Base-by-base conservation (phyloP, 2,113 vertebrate genomes). In the Hippocampus mohnikei region DNA sequence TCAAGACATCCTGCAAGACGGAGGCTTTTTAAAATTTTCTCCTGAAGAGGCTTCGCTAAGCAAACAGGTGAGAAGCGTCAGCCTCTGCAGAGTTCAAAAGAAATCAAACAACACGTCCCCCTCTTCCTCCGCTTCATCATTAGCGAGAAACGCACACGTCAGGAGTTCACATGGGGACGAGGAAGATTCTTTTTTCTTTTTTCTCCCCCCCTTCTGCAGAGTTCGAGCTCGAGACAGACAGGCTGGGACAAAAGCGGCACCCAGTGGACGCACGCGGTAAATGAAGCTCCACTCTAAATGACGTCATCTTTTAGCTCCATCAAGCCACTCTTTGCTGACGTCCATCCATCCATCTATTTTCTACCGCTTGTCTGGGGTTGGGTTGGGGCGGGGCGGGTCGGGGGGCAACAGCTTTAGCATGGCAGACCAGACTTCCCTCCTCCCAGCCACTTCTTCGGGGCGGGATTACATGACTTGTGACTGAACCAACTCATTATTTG, bases 261-360 rank as follows among this genome's bases (percentile, higher is more conserved):
- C 90, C 81, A 79, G 87, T 90, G 92, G 91, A 25, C 65, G 25
- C 1, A 5, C 1, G 8, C 37, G 20, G 8, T 58, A 62, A 88
- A 7, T 69, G 37, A 78, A 6, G 18, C 18, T 13, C 12, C 13
- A 8, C 13, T 50, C 27, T 52, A 70, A 25, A 87, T 86, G 78
- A 88, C 60, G 88, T 88, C 78, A 90, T 87, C 69, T 85, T 66
- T 83, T 81, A 83, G 79, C 86, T 81, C 62, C 82, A 80, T 79
- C 65, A 84, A 80, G 52, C 25, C 12, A 44, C 13, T 13, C 13
- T 13, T 48, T 9, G 15, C 18, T 33, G 29, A 29, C 15, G 27
- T 37, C 33, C 5, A 6, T 37, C 4, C 3, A 33, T 33, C 29
- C 29, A 33, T 33, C 4, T 4, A 33, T 33, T 33, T 33, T 33